Percentiles rank a stretch among this genome's conserved stretches.
Conservation (phyloP, 1,140 invertebrate genomes). For the Orchestia grillus region DNA sequence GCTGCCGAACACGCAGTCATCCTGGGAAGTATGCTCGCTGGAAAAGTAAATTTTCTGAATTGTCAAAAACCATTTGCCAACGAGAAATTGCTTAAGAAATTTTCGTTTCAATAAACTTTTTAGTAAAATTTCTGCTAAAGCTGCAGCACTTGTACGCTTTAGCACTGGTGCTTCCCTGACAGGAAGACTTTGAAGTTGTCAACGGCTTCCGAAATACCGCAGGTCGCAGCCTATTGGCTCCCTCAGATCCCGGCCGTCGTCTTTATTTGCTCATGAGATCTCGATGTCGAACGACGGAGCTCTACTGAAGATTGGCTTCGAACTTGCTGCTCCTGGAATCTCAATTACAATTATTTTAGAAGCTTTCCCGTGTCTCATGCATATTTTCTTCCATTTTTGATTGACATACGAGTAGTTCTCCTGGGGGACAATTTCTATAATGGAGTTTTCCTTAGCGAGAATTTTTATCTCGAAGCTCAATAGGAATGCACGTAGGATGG, state of each 20-base stretch:
- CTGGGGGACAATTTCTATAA: neutral
- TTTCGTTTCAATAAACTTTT: neutral
- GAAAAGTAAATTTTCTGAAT: too few species aligned
- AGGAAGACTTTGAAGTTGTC: neutral
- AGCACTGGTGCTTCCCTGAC: neutral
- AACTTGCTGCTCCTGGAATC: neutral
- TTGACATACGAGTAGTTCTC: neutral
- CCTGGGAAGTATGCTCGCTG: too few species aligned
- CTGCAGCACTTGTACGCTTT: neutral
- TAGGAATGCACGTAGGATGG: neutral
- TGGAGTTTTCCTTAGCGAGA: neutral
- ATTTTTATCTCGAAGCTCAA: neutral
- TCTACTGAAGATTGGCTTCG: neutral
- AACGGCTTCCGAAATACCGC: neutral
- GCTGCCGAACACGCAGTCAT: too few species aligned
- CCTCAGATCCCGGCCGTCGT: neutral
- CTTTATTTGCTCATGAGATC: neutral
- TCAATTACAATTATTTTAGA: neutral
- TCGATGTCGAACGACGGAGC: neutral
- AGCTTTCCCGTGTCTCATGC: neutral
- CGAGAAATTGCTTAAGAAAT: neutral
- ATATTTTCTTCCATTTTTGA: neutral
- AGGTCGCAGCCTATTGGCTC: neutral
- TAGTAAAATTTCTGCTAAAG: neutral
- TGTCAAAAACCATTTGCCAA: neutral